Evolutionary conservation across 2,888 invertebrate genomes (phyloP).

Genomic region (Gari tellinella): DNA sequence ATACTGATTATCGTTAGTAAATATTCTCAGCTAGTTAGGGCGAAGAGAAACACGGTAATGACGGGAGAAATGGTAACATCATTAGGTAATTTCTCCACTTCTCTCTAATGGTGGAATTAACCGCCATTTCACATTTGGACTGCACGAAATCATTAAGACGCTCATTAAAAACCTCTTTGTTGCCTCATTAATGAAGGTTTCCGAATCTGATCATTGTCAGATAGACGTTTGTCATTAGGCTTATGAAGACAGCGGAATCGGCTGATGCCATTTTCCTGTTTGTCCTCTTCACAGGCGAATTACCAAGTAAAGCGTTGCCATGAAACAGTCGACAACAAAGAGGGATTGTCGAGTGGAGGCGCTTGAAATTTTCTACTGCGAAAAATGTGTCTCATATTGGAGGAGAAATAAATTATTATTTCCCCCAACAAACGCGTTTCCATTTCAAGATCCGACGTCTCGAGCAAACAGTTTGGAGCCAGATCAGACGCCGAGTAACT

Average conservation of each 20-base stretch:
- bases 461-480: too few relatives aligned
- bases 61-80: constrained; percentile 15
- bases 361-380: too few relatives aligned
- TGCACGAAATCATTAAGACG: constrained; percentile 58
- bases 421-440: too few relatives aligned
- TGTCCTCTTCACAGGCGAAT: too few relatives aligned
- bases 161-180: constrained; percentile 60
- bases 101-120: constrained; percentile 51
- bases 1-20: constrained; percentile 42
- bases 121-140: constrained; percentile 37
- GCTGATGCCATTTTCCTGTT: constrained; percentile 9
- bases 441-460: too few relatives aligned
- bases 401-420: too few relatives aligned
- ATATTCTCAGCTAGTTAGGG: constrained; percentile 46
- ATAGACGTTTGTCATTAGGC: constrained; percentile 44
- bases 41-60: constrained; percentile 2
- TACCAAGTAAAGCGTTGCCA: too few relatives aligned
- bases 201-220: constrained; percentile 55
- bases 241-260: constrained; percentile 36
- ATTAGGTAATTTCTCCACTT: constrained; percentile 51
- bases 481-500: too few relatives aligned
- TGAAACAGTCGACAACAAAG: too few relatives aligned
- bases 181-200: constrained; percentile 55
- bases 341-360: too few relatives aligned
- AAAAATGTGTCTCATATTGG: too few relatives aligned